Percentiles rank a stretch among this genome's conserved stretches.
Conservation (phyloP, 2,797 vertebrate genomes). For the Argentina silus region DNA sequence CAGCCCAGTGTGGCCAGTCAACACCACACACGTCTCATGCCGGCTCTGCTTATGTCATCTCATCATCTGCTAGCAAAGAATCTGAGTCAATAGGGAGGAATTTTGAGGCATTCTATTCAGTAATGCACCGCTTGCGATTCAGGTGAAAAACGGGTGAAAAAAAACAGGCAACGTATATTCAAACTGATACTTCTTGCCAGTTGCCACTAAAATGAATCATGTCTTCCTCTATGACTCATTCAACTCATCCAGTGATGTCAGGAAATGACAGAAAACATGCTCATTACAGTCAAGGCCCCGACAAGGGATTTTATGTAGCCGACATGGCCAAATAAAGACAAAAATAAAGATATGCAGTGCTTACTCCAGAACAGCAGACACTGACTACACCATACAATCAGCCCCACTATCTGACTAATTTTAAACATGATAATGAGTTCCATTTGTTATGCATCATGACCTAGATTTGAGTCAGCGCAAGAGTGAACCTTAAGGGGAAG, state of each 20-base stretch:
- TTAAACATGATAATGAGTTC: too few species aligned
- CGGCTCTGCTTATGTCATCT: constrained; percentile 18
- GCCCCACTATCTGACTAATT: too few species aligned
- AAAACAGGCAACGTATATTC: constrained; percentile 25
- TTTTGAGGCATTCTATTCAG: neutral
- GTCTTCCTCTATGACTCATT: constrained; percentile 21
- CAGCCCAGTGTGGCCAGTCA: constrained; percentile 33
- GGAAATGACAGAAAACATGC: neutral
- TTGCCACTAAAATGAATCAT: constrained; percentile 37
- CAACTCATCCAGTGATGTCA: constrained; percentile 4
- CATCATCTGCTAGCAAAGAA: constrained; percentile 20
- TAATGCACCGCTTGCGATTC: constrained; percentile 26
- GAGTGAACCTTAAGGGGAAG: too few species aligned
- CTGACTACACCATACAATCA: too few species aligned
- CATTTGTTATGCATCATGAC: too few species aligned
- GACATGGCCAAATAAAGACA: neutral
- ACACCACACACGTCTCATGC: constrained; percentile 56
- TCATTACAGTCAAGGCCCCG: too few species aligned
- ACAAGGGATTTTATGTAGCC: too few species aligned
- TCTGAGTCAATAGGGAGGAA: constrained; percentile 38
- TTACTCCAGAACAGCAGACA: too few species aligned
- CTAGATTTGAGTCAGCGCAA: too few species aligned
- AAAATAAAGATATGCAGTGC: neutral
- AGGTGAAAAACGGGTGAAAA: neutral
- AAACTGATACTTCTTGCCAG: constrained; percentile 26